phyloP scores from a whole-genome alignment of 2,888 invertebrate genomes.

The Chymomyza procnemis region DNA sequence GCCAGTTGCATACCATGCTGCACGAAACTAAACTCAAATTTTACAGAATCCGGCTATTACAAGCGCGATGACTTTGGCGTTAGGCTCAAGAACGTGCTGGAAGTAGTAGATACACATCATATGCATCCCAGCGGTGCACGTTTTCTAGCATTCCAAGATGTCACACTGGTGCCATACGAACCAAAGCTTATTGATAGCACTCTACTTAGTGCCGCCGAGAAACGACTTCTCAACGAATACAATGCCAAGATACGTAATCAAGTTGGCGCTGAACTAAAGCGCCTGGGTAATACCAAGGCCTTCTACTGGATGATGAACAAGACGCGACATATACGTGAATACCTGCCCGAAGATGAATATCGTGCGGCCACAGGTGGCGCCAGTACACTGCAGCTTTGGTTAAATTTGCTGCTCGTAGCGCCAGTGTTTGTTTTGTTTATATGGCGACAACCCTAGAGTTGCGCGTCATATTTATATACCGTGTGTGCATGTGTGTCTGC shows the following conservation, averaged over 20 bases:
- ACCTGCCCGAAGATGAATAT: constrained; percentile 77
- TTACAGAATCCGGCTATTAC: constrained; percentile 93
- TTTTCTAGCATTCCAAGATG: constrained; percentile 87
- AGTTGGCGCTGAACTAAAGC: constrained; percentile 87
- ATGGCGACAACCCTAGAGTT: constrained; percentile 30
- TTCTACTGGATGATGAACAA: constrained; percentile 92
- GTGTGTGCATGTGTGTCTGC: constrained; percentile 17
- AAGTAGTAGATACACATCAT: constrained; percentile 82
- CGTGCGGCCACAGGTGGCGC: constrained; percentile 64
- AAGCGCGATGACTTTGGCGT: constrained; percentile 91
- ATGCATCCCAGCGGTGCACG: constrained; percentile 79
- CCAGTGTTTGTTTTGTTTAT: constrained; percentile 21
- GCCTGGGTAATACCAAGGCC: constrained; percentile 84
- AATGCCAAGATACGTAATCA: constrained; percentile 85
- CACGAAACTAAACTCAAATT: neutral
- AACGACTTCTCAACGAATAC: constrained; percentile 88
- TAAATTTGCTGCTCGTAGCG: constrained; percentile 7
- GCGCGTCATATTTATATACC: constrained; percentile 10
- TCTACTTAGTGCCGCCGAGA: constrained; percentile 89
- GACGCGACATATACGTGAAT: constrained; percentile 84
- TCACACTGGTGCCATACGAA: constrained; percentile 93
- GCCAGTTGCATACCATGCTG: neutral
- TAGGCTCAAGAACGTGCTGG: constrained; percentile 90
- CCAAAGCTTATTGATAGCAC: constrained; percentile 88
- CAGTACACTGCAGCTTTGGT: constrained; percentile 3